These are phyloP conservation scores for Campaea margaritaria DNA, from an alignment of 2,888 invertebrate species.

Conservation along the genomic window DNA sequence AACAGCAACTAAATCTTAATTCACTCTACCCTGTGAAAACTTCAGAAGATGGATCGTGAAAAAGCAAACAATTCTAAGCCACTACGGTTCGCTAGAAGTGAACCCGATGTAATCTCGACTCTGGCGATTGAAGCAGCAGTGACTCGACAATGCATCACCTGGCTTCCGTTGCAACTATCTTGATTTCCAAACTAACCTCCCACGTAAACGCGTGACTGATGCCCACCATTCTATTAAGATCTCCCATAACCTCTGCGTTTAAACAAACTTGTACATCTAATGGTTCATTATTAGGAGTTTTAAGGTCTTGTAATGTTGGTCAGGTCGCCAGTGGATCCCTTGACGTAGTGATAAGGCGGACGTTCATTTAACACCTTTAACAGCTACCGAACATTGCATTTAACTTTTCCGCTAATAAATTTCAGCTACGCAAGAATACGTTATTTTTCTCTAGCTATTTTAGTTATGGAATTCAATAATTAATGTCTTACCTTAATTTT, in stretches of 20 bases:
- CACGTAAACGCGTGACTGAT: slow-evolving; percentile 54
- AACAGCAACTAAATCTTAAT: neutral
- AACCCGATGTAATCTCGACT: slow-evolving; percentile 75
- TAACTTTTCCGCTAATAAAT: slow-evolving; percentile 10
- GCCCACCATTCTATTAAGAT: slow-evolving; percentile 57
- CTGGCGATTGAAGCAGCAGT: slow-evolving; percentile 72
- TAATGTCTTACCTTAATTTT: no score
- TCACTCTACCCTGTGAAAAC: slow-evolving; percentile 7
- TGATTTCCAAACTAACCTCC: slow-evolving; percentile 81
- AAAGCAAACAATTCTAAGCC: slow-evolving; percentile 63
- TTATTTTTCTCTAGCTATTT: no score
- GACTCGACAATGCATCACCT: slow-evolving; percentile 80
- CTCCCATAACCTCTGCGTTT: slow-evolving; percentile 40
- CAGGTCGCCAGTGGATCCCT: slow-evolving; percentile 57
- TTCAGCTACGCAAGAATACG: neutral
- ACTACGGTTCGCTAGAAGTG: slow-evolving; percentile 70
- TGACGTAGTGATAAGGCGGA: slow-evolving; percentile 71
- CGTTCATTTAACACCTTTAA: slow-evolving; percentile 73
- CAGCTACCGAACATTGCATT: slow-evolving; percentile 65
- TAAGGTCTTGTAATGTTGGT: slow-evolving; percentile 54
- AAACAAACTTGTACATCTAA: slow-evolving; percentile 17
- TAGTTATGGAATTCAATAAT: no score
- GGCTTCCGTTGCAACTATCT: slow-evolving; percentile 82
- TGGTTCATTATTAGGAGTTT: slow-evolving; percentile 41
- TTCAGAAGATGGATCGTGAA: slow-evolving; percentile 41